Base-by-base conservation (phyloP, 2,113 vertebrate genomes). In the Ailurus styani region DNA sequence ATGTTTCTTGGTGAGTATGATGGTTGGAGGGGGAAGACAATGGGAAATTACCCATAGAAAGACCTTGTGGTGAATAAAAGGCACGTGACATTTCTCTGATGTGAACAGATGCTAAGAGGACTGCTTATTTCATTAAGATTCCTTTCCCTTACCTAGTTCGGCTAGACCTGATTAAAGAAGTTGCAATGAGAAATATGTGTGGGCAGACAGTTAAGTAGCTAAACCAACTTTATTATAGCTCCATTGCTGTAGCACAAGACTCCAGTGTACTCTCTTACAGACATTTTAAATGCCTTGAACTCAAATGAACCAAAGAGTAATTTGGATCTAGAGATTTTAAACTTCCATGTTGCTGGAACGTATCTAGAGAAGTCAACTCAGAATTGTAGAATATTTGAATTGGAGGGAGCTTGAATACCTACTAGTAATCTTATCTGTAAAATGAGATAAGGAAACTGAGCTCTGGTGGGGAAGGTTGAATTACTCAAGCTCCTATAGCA, bases 281-380 rank as follows among this genome's bases (percentile, higher is more conserved):
- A 73, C 13, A 27, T 90, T 92, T 77, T 1, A 17, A 72, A 34
- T 37, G 29, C 50, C 55, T 47, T 25, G 5, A 82, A 14, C 70
- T 81, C 86, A 25, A 18, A 60, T 72, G 42, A 82, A 15, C 62
- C 84, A 27, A 64, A 66, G 42, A 73, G 29, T 83, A 70, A 52
- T 83, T 91, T 90, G 92, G 83, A 93, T 29, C 37, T 95, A 64
- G 25, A 72, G 40, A 72, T 72, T 97, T 95, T 84, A 77, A 88
- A 83, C 57, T 88, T 95, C 27, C 13, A 23, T 66, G 21, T 82
- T 82, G 52, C 72, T 91, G 72, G 45, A 83, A 87, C 62, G 25
- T 14, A 31, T 90, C 85, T 29, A 64, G 50, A 70, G 42, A 72
- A 7, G 25, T 92, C 54, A 55, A 29, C n/a, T 60, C 62, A 27